These are phyloP conservation scores for Rhimphoctona megacephalus DNA, from an alignment of 2,888 invertebrate genomes.

Conservation along the genomic window DNA sequence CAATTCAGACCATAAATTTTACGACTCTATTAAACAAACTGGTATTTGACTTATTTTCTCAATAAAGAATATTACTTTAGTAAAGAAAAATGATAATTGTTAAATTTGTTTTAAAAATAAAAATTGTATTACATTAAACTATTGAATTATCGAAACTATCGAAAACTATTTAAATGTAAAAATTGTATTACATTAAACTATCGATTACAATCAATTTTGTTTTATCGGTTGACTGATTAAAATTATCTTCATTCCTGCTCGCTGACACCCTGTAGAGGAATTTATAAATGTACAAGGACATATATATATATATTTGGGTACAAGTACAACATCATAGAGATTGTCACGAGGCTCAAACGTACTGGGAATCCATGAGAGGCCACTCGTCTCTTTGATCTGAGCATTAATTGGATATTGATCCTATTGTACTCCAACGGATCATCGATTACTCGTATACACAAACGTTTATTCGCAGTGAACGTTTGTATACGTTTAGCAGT, in stretches of 20 bases:
- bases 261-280: not conserved
- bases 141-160: too few relatives aligned
- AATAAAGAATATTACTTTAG: not conserved
- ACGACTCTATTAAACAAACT: not conserved
- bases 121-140: too few relatives aligned
- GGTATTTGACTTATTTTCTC: not conserved
- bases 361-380: conserved; percentile 19
- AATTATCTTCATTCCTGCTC: not conserved
- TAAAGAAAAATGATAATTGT: not conserved
- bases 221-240: not conserved
- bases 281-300: not conserved
- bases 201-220: too few relatives aligned
- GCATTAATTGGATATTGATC: conserved; percentile 62
- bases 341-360: conserved; percentile 45
- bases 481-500: not conserved
- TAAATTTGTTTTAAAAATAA: too few relatives aligned
- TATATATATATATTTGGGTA: not conserved
- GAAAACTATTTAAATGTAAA: not conserved
- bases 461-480: not conserved
- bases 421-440: conserved; percentile 31
- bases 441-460: conserved; percentile 22
- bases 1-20: not conserved
- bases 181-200: not conserved
- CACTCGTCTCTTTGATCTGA: conserved; percentile 62
- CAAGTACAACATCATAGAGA: conserved; percentile 35